Evolutionary conservation across 2,797 vertebrate genomes (phyloP).

Genomic region (Brachyalestes nurse): DNA sequence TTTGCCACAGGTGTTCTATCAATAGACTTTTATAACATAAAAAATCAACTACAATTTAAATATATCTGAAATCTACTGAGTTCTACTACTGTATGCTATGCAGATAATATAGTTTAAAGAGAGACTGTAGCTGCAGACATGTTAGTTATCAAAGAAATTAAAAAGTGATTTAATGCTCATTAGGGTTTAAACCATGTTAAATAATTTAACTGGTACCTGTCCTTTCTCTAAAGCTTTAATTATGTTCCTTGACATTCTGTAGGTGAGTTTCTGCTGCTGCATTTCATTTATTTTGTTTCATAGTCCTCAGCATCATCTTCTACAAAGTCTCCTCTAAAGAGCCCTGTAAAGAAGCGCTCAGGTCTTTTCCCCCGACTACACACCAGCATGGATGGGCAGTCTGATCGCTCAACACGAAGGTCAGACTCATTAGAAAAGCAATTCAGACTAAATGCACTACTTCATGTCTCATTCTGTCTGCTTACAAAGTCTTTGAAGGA

Average conservation of each 20-base stretch:
- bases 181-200: too few species aligned
- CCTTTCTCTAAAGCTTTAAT: not conserved
- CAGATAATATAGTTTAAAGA: too few species aligned
- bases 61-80: not conserved
- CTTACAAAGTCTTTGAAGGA: not conserved
- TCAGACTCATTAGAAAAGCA: slow-evolving; percentile 63
- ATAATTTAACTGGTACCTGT: not conserved
- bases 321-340: slow-evolving; percentile 83
- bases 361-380: slow-evolving; percentile 91
- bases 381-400: slow-evolving; percentile 84
- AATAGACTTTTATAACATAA: not conserved
- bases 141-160: too few species aligned
- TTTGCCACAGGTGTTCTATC: not conserved
- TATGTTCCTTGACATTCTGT: not conserved
- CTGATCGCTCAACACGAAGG: slow-evolving; percentile 84
- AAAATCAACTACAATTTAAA: not conserved
- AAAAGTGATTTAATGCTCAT: too few species aligned
- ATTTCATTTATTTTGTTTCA: not conserved
- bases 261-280: not conserved
- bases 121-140: too few species aligned
- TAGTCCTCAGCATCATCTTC: slow-evolving; percentile 39
- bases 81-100: not conserved
- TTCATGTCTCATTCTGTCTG: not conserved
- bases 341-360: slow-evolving; percentile 90
- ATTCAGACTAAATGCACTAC: not conserved